Base-by-base conservation (phyloP, 2,888 invertebrate genomes). In the Epicampocera succincta region DNA sequence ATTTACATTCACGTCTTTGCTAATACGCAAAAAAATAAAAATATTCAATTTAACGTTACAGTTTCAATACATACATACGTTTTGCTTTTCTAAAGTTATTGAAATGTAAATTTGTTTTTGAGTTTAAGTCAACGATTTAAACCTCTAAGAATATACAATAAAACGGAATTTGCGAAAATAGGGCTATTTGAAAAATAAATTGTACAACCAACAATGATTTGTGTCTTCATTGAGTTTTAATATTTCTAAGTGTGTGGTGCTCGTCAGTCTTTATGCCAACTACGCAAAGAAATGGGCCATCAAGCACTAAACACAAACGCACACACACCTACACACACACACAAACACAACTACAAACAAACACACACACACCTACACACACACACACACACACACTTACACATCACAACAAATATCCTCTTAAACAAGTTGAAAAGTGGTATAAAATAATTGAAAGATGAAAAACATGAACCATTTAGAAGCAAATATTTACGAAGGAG, bases 161-260 rank as follows among this genome's bases (percentile, higher is more conserved):
- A 56, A 56, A 42, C 17, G 25, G 29, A 33, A 33, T 29, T 11
- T 42, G 8, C 21, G 46, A 74, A 48, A 56, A 66, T 54, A 56
- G 48, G 48, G 46, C 52, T 73, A 46, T 63, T 33, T 29, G 42
- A 65, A 65, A 48, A 69, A 60, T 65, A 61, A 72, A 52, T 61
- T 56, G 25, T 19, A 29, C 9, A 29, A 29, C 29, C 44, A 11
- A 21, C 33, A 63, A 17, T 58, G 60, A 71, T 66, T 72, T 52
- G 38, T 66, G 56, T 56, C 65, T 76, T 68, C 48, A 80, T 76
- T 61, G 68, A 63, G 72, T 76, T 76, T 76, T 77, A 81, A 76
- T 81, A 56, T 63, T 29, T 76, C 63, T 61, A 60, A 76, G 44
- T 68, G 68, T 76, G 48, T 15, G 29, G 29, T 33, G 21, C 40